Percentiles rank a stretch among this genome's conserved stretches.
Evolutionary conservation across 2,888 invertebrate species (phyloP).

Genomic region (Catocala sponsa): DNA sequence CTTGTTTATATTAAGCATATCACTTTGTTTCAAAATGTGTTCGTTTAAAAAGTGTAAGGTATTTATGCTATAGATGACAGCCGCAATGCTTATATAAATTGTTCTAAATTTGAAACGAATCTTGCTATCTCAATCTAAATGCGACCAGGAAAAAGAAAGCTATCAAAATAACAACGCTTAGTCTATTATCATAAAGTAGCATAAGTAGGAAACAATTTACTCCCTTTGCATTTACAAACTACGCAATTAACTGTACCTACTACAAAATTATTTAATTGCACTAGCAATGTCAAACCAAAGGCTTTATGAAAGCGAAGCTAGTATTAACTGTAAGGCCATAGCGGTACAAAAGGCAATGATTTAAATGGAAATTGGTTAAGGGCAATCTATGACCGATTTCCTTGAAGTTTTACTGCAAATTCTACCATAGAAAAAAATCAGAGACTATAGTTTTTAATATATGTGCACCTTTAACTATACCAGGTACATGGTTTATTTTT

Average conservation of each 20-base stretch:
- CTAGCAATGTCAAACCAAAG: constrained; percentile 49
- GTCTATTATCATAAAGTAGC: background rate
- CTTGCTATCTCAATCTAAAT: no score
- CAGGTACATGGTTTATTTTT: constrained; percentile 6
- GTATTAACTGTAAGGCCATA: constrained; percentile 41
- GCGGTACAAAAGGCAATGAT: constrained; percentile 18
- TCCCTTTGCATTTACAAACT: constrained; percentile 39
- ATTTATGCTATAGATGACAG: no score
- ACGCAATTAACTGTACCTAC: constrained; percentile 45
- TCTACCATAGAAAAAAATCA: no score
- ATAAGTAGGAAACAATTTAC: constrained; percentile 48
- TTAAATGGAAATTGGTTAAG: constrained; percentile 36
- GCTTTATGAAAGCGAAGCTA: constrained; percentile 49
- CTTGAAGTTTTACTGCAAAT: background rate
- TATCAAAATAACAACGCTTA: no score
- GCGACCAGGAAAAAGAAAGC: background rate
- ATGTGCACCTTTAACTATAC: no score
- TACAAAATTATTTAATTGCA: constrained; percentile 53
- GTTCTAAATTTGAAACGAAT: no score
- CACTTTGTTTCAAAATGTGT: no score
- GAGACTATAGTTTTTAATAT: no score
- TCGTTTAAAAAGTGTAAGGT: no score
- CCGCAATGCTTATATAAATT: no score
- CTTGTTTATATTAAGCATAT: no score
- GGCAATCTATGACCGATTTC: constrained; percentile 4